phyloP scores from a whole-genome alignment of 2,797 vertebrate species.

The Molossus molossus region DNA sequence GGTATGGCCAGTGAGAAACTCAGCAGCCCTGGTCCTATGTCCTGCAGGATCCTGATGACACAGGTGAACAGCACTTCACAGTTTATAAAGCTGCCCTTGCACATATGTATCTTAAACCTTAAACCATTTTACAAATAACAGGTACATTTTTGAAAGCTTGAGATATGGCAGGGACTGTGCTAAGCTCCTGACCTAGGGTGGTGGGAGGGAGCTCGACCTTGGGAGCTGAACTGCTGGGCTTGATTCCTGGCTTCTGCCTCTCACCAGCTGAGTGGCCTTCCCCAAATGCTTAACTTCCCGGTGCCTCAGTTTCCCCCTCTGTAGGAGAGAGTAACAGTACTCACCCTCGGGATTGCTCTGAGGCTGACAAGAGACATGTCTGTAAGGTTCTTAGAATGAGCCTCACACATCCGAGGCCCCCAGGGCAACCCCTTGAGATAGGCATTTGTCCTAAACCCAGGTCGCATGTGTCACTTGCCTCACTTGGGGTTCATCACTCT shows the following conservation, averaged over 20 bases:
- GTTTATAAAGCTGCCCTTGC: too few relatives aligned
- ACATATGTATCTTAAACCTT: neutral
- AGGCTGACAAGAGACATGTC: neutral
- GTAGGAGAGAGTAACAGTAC: neutral
- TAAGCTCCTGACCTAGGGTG: neutral
- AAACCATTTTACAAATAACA: neutral
- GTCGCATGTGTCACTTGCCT: neutral
- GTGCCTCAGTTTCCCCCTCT: too few relatives aligned
- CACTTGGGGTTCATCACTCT: neutral
- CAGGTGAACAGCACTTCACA: accelerated
- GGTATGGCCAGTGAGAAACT: accelerated
- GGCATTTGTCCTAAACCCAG: neutral
- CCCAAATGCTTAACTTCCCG: neutral
- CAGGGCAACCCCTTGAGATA: neutral
- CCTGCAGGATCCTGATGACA: accelerated
- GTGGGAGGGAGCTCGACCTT: neutral
- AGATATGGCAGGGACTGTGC: too few relatives aligned
- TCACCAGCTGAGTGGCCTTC: neutral
- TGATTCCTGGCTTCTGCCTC: neutral
- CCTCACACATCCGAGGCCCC: too few relatives aligned
- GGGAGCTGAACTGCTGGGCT: neutral
- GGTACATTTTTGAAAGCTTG: neutral
- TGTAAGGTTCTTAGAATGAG: neutral
- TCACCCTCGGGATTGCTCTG: neutral
- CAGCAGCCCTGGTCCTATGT: accelerated